Conservation (phyloP, 2,888 invertebrate genomes). For the Eupithecia tripunctaria region DNA sequence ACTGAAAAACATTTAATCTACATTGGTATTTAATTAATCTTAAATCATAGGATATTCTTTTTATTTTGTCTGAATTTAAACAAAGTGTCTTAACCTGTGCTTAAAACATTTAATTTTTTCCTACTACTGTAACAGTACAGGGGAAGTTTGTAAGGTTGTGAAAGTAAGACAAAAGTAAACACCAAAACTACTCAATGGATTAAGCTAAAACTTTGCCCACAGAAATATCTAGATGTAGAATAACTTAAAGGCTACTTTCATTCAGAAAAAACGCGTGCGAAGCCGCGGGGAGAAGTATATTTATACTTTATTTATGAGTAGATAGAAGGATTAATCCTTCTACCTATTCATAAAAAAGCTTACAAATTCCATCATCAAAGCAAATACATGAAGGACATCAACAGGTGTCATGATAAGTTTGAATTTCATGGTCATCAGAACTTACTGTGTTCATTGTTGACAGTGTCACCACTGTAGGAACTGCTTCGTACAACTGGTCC, state of each 20-base stretch:
- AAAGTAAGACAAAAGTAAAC: too few species aligned
- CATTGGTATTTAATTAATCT: neutral
- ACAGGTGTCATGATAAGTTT: slow-evolving; percentile 67
- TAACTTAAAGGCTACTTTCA: too few species aligned
- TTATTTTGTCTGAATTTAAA: neutral
- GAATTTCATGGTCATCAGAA: slow-evolving; percentile 59
- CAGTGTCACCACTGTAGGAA: slow-evolving; percentile 71
- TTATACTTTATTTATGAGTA: neutral
- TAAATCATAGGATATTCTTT: neutral
- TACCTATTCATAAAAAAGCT: neutral
- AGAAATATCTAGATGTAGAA: too few species aligned
- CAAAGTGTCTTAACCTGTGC: neutral
- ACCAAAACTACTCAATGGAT: too few species aligned
- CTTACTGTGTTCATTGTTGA: slow-evolving; percentile 81
- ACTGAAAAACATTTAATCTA: neutral
- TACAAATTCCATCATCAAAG: slow-evolving; percentile 14
- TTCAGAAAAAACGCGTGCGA: too few species aligned
- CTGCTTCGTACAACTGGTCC: slow-evolving; percentile 70
- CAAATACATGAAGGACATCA: slow-evolving; percentile 60
- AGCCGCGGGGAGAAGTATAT: too few species aligned
- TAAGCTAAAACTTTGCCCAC: too few species aligned
- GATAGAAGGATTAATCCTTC: too few species aligned
- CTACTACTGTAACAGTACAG: too few species aligned
- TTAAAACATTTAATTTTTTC: neutral
- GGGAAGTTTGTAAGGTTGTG: too few species aligned